Evolutionary conservation across 2,888 invertebrate species (phyloP).

Genomic region (Callyntrura guangdongensis): DNA sequence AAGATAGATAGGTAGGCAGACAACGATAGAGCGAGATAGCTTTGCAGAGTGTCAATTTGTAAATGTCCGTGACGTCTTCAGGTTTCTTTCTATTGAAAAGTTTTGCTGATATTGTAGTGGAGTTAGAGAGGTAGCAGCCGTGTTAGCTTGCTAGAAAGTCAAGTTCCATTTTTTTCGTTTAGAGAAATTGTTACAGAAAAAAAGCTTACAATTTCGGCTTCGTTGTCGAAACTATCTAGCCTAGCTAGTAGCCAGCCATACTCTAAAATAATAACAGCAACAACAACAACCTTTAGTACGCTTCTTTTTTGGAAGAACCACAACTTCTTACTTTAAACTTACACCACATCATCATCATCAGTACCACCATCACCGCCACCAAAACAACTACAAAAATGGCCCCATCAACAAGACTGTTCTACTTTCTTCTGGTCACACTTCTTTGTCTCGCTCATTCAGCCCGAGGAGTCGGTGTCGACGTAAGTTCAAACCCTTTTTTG

Average conservation of each 20-base stretch:
- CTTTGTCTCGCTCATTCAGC: conserved; percentile 82
- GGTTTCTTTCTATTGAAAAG: conserved; percentile 33
- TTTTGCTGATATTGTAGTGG: conserved; percentile 2
- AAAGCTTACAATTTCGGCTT: neutral
- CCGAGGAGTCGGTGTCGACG: conserved; percentile 80
- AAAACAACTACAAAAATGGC: conserved; percentile 78
- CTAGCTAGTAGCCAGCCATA: neutral
- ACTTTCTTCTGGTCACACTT: conserved; percentile 83
- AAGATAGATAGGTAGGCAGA: conserved; percentile 19
- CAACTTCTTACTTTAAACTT: no score
- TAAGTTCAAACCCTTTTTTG: conserved; percentile 69
- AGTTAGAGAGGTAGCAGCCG: no score
- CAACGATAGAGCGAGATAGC: neutral
- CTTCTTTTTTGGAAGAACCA: conserved; percentile 29
- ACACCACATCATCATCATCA: neutral
- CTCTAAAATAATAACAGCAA: neutral
- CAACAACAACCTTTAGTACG: conserved; percentile 6
- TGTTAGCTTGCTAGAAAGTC: neutral
- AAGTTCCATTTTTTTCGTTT: conserved; percentile 13
- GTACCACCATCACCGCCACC: neutral
- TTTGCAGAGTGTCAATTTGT: neutral
- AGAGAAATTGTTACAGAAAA: neutral
- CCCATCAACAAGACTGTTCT: conserved; percentile 83
- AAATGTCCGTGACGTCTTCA: conserved; percentile 27
- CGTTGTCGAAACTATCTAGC: neutral